Percentiles rank a stretch among this genome's conserved stretches.
These are phyloP conservation scores for Choloepus didactylus DNA, from an alignment of 2,797 vertebrate species.

Conservation along the genomic window DNA sequence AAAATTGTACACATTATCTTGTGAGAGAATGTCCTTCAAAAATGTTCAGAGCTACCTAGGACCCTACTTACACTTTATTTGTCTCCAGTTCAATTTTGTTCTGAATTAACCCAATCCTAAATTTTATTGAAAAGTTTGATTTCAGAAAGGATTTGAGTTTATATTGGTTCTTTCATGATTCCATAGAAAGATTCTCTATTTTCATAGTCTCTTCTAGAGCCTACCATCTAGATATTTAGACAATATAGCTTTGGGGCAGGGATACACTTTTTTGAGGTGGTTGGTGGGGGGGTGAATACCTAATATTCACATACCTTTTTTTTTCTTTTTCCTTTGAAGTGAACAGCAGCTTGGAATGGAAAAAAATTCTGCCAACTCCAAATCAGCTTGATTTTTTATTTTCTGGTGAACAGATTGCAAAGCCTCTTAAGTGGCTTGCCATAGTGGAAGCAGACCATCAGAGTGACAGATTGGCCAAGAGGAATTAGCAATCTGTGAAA, in stretches of 20 bases:
- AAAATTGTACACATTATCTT: not conserved
- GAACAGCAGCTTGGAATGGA: not conserved
- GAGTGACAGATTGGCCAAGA: not conserved
- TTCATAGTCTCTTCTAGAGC: not conserved
- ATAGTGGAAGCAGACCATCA: no score
- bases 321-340: not conserved
- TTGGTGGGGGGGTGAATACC: no score
- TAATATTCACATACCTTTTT: not conserved
- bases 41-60: not conserved
- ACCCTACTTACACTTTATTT: not conserved
- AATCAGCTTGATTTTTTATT: slow-evolving; percentile 43
- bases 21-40: not conserved
- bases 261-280: not conserved
- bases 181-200: not conserved
- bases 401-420: slow-evolving; percentile 5
- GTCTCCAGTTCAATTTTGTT: slow-evolving; percentile 6
- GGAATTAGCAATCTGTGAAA: slow-evolving; percentile 67
- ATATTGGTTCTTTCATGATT: not conserved
- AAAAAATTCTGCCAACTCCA: not conserved
- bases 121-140: slow-evolving; percentile 58
- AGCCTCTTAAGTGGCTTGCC: not conserved
- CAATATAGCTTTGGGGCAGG: not conserved
- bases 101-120: not conserved
- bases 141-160: slow-evolving; percentile 39
- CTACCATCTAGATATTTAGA: not conserved